Percentiles rank a stretch among this genome's conserved stretches.
Evolutionary conservation across 92 coral and sea anemone genomes (phyloP).

Genomic region (Phenganax subtilis): DNA sequence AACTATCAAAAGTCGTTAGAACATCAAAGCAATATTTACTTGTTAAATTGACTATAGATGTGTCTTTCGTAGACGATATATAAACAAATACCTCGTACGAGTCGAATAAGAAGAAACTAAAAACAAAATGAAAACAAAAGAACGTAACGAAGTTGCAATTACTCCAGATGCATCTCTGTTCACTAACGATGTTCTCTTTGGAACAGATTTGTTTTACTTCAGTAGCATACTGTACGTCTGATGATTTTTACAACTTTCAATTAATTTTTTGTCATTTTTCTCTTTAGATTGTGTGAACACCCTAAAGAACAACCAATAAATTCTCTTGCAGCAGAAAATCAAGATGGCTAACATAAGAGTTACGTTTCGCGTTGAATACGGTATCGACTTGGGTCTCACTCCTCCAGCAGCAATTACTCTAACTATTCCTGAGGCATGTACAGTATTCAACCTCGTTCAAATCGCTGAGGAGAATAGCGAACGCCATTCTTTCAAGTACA

Average conservation of each 20-base stretch:
- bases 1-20: too few relatives aligned
- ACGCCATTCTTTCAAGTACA: constrained; percentile 34
- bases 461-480: constrained; percentile 38
- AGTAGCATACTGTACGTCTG: too few relatives aligned
- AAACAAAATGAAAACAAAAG: too few relatives aligned
- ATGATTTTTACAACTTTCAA: background rate
- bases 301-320: background rate
- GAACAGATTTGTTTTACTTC: too few relatives aligned
- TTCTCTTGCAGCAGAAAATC: background rate
- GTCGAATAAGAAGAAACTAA: too few relatives aligned
- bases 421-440: constrained; percentile 27
- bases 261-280: background rate
- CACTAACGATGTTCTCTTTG: too few relatives aligned
- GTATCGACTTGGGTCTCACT: constrained; percentile 31
- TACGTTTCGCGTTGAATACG: constrained; percentile 41
- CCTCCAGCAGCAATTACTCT: constrained; percentile 23
- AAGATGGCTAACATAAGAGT: constrained; percentile 36
- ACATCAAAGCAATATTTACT: too few relatives aligned
- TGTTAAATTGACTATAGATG: too few relatives aligned
- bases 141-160: too few relatives aligned
- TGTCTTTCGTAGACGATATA: too few relatives aligned
- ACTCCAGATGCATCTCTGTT: too few relatives aligned
- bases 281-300: constrained; percentile 12
- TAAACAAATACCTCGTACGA: too few relatives aligned
- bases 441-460: constrained; percentile 33